A percentile compares a stretch with the other conserved stretches of the same genome.
These are phyloP conservation scores for Odontomyia ornata DNA, from an alignment of 2,888 invertebrate genomes.

Conservation along the genomic window DNA sequence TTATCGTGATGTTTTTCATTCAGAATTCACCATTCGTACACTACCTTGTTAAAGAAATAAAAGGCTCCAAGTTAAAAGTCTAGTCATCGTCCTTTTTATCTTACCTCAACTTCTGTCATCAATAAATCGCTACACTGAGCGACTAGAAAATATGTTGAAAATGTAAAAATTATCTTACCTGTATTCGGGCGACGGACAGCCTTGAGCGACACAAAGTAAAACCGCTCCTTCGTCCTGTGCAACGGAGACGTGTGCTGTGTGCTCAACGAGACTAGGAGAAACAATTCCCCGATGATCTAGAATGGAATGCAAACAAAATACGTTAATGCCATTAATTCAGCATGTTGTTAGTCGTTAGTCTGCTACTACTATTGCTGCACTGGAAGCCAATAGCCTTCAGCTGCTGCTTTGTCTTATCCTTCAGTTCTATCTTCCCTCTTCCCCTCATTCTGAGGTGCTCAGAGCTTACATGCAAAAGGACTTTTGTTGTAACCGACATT, in stretches of 20 bases:
- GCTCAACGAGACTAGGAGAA: conserved; percentile 76
- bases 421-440: conserved; percentile 35
- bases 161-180: conserved; percentile 66
- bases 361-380: background rate
- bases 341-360: conserved; percentile 27
- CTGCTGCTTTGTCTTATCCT: conserved; percentile 36
- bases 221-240: conserved; percentile 79
- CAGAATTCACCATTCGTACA: no score
- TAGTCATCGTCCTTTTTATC: no score
- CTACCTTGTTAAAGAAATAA: no score
- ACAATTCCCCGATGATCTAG: conserved; percentile 77
- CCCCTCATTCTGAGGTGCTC: background rate
- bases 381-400: conserved; percentile 16
- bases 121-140: no score
- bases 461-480: conserved; percentile 16
- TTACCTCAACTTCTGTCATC: no score
- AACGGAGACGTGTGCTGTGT: conserved; percentile 74
- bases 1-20: no score
- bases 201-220: conserved; percentile 80
- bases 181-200: conserved; percentile 81
- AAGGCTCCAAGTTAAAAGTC: no score
- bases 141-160: no score
- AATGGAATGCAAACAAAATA: conserved; percentile 53
- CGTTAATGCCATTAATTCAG: conserved; percentile 44
- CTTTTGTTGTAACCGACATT: conserved; percentile 45